A percentile compares a stretch with the other conserved stretches of the same genome.
These are phyloP conservation scores for Halichondria panicea DNA, from an alignment of 37 sponge, comb jelly and placozoan genomes.

Conservation along the genomic window DNA sequence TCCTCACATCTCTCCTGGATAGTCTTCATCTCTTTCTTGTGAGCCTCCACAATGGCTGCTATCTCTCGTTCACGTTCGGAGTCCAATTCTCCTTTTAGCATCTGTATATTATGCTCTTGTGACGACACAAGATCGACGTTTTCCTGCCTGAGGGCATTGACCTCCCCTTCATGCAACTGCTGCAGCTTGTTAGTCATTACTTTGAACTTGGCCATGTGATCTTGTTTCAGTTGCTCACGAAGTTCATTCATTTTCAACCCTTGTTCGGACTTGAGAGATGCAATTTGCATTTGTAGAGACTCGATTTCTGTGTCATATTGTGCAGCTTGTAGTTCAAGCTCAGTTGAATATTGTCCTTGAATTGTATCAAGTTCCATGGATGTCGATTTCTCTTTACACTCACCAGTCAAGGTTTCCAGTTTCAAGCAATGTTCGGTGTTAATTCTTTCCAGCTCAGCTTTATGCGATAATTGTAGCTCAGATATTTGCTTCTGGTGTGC, in stretches of 20 bases:
- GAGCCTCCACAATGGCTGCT: neutral
- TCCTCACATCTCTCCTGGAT: neutral
- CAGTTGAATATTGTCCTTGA: neutral
- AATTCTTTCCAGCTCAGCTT: neutral
- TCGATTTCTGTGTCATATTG: conserved; percentile 4
- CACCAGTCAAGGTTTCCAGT: too few species aligned
- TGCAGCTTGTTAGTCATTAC: conserved; percentile 40
- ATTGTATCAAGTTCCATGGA: too few species aligned
- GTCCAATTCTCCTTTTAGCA: conserved; percentile 20
- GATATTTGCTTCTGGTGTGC: too few species aligned
- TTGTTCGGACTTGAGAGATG: too few species aligned
- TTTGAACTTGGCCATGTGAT: conserved; percentile 47
- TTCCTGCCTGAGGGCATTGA: conserved; percentile 13
- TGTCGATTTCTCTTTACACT: too few species aligned
- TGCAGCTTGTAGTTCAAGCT: neutral
- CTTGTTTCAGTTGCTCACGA: neutral
- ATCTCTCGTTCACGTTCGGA: conserved; percentile 3
- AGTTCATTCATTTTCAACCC: neutral
- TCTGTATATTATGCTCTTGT: neutral
- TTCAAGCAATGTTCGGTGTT: too few species aligned
- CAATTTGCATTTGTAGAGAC: too few species aligned
- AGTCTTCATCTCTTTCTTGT: neutral
- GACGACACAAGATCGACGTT: neutral
- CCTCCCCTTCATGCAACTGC: conserved; percentile 32
- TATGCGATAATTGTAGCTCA: too few species aligned